Conservation (phyloP, 2,888 invertebrate species). For the Eudemis profundana region DNA sequence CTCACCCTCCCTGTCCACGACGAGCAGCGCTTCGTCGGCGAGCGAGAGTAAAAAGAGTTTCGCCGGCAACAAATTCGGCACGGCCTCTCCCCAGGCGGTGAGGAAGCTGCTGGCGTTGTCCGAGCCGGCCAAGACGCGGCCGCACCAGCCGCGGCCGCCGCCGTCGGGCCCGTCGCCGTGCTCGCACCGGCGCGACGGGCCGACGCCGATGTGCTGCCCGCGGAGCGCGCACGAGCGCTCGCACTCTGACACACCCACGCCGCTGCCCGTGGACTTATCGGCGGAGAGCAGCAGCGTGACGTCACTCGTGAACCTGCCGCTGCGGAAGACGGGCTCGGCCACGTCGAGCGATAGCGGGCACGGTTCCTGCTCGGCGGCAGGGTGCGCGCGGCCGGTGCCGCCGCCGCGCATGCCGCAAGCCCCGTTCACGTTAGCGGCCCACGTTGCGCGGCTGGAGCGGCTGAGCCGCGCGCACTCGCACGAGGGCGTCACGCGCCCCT, state of each 20-base stretch:
- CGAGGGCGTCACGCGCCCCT: constrained; percentile 92
- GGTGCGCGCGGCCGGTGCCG: constrained; percentile 88
- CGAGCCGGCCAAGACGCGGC: constrained; percentile 94
- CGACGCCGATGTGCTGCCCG: constrained; percentile 80
- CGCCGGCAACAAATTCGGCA: constrained; percentile 90
- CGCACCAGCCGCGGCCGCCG: constrained; percentile 91
- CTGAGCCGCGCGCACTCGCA: constrained; percentile 94
- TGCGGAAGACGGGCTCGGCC: constrained; percentile 95
- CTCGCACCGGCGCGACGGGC: constrained; percentile 87
- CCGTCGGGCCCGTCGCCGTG: constrained; percentile 88
- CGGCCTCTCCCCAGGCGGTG: constrained; percentile 98
- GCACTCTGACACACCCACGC: constrained; percentile 94
- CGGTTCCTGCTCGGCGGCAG: constrained; percentile 88
- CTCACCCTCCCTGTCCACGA: constrained; percentile 96
- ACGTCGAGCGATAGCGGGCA: constrained; percentile 97
- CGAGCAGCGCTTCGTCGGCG: constrained; percentile 95
- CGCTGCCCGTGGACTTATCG: constrained; percentile 94
- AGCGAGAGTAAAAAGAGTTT: constrained; percentile 89
- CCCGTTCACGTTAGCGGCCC: constrained; percentile 93
- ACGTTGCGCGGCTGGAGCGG: constrained; percentile 93
- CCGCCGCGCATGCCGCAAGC: constrained; percentile 89
- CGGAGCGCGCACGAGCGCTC: constrained; percentile 94
- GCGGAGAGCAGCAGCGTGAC: constrained; percentile 98
- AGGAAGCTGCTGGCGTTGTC: constrained; percentile 97
- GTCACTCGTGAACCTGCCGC: constrained; percentile 94